Conservation (phyloP, 92 coral and sea anemone species). For the Siderastrea radians region DNA sequence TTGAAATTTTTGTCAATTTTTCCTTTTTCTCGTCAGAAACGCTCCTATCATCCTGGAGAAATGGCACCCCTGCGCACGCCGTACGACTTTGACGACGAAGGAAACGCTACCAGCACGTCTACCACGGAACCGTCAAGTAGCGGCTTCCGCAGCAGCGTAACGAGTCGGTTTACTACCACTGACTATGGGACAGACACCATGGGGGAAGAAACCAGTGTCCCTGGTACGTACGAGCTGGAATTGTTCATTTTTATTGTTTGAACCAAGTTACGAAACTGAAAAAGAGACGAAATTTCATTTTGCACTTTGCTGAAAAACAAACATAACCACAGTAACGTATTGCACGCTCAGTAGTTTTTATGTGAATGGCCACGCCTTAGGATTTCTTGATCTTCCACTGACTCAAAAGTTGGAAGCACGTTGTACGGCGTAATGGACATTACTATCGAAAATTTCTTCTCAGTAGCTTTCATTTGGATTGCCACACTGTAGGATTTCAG, state of each 20-base stretch:
- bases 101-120: constrained; percentile 86
- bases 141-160: constrained; percentile 85
- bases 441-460: too few relatives aligned
- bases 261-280: too few relatives aligned
- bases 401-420: too few relatives aligned
- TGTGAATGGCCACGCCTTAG: too few relatives aligned
- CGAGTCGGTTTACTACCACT: constrained; percentile 78
- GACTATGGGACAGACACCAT: constrained; percentile 46
- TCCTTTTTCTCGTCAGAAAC: constrained; percentile 69
- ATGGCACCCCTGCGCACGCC: constrained; percentile 83
- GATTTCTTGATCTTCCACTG: too few relatives aligned
- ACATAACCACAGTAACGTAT: too few relatives aligned
- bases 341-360: too few relatives aligned
- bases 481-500: too few relatives aligned
- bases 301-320: too few relatives aligned
- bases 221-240: constrained; percentile 39
- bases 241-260: not conserved
- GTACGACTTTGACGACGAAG: constrained; percentile 92
- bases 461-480: too few relatives aligned
- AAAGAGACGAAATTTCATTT: too few relatives aligned
- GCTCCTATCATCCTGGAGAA: constrained; percentile 96
- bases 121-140: constrained; percentile 95
- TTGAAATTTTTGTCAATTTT: not conserved
- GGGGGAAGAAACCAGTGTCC: constrained; percentile 77
- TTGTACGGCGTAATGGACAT: too few relatives aligned